These are phyloP conservation scores for Andrena praecox DNA, from an alignment of 2,888 invertebrate genomes.

Conservation along the genomic window DNA sequence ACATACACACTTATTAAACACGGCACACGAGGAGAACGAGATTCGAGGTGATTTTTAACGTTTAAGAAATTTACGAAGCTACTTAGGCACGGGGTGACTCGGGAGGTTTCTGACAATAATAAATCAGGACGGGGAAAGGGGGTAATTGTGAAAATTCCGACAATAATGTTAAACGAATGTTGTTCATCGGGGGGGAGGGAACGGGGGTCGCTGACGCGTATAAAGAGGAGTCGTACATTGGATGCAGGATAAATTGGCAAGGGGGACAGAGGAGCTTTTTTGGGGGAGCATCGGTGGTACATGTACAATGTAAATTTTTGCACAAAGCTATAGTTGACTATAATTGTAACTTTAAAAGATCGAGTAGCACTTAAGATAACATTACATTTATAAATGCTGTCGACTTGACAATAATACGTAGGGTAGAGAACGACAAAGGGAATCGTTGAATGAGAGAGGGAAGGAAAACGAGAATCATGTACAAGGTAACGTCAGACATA, in stretches of 20 bases:
- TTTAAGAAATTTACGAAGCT: constrained; percentile 53
- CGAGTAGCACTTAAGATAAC: constrained; percentile 58
- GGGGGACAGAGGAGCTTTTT: not conserved
- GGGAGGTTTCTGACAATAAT: constrained; percentile 67
- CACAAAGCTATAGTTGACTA: constrained; percentile 82
- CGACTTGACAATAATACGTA: constrained; percentile 84
- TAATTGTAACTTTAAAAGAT: constrained; percentile 72
- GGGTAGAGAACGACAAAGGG: constrained; percentile 71
- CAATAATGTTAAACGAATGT: constrained; percentile 57
- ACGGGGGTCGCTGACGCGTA: not conserved
- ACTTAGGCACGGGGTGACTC: constrained; percentile 29
- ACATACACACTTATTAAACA: constrained; percentile 64
- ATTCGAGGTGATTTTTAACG: constrained; percentile 62
- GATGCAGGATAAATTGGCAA: not conserved
- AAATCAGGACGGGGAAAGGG: constrained; percentile 38
- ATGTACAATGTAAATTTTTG: constrained; percentile 83
- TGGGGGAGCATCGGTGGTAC: constrained; percentile 49
- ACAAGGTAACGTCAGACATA: constrained; percentile 61
- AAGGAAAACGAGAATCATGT: constrained; percentile 49
- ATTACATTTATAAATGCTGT: constrained; percentile 82
- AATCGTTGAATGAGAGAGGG: constrained; percentile 42
- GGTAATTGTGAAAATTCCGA: constrained; percentile 52
- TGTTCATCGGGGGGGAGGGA: constrained; percentile 22
- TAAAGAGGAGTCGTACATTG: constrained; percentile 1
- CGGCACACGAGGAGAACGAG: constrained; percentile 55